Base-by-base conservation (phyloP, 2,888 invertebrate species). In the Notodonta ziczac region DNA sequence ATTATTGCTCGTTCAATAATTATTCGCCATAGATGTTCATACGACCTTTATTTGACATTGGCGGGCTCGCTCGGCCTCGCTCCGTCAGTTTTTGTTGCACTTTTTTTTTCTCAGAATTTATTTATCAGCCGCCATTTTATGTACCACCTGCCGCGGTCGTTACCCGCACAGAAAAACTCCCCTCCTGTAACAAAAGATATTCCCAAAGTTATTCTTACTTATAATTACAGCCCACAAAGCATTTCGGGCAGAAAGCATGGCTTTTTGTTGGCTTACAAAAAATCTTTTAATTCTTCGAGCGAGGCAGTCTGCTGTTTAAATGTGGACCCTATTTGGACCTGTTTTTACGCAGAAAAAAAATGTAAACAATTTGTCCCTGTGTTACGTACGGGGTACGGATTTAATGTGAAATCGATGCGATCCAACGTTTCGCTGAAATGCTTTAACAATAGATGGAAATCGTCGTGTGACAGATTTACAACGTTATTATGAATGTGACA, bases 121-220 rank as follows among this genome's bases (percentile, higher is more conserved):
- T 87, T 87, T 88, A 87, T 84, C 85, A 85, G 85, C 85, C 85
- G 86, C 84, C 84, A 86, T 84, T 87, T 88, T 89, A 84, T 86
- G 78, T 87, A 87, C 90, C 93, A 93, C 93, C 93, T 93, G 93
- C 92, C 88, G 84, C 87, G 91, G 89, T 92, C 90, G 91, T 91
- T 91, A 87, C 89, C 89, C 89, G 84, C 78, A 82, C 82, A 88
- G 82, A 90, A 92, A 92, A 92, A 89, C 88, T 88, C 89, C 92
- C 90, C 90, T 86, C 77, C 73, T 62, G 53, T 74, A 86, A 90
- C 90, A 91, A 92, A 88, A 89, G 90, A 90, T 84, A 88, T 88
- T 88, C 90, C 88, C 88, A 85, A 90, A 90, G 86, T 89, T 90
- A 92, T 92, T 92, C 88, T 89, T 88, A 87, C 87, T 91, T 89